Evolutionary conservation across 2,888 invertebrate species (phyloP).

Genomic region (Drosophila barbarae): DNA sequence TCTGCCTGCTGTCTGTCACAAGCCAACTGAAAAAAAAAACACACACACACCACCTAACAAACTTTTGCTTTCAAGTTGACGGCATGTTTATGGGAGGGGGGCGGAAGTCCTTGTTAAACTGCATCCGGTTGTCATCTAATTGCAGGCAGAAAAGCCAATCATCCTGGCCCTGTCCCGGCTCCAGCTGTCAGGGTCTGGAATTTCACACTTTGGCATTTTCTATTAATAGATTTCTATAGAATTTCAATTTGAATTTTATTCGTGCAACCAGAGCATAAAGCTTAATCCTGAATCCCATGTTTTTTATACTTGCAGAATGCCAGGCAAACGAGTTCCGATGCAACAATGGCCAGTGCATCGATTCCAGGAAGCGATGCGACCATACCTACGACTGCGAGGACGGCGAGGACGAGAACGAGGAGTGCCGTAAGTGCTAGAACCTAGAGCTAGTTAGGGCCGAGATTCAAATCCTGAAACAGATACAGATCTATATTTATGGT

Average conservation of each 20-base stretch:
- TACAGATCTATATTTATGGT: not conserved
- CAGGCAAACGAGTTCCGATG: conserved; percentile 82
- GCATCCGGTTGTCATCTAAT: conserved; percentile 69
- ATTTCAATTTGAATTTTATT: not conserved
- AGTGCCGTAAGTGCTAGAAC: conserved; percentile 77
- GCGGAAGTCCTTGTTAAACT: conserved; percentile 70
- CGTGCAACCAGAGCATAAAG: not conserved
- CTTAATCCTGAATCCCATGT: not conserved
- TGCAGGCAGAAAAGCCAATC: conserved; percentile 41
- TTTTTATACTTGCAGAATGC: conserved; percentile 80
- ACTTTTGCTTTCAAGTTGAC: conserved; percentile 70
- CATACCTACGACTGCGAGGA: conserved; percentile 82
- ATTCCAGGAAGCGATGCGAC: conserved; percentile 81
- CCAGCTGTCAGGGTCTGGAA: not conserved
- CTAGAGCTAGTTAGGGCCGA: not conserved
- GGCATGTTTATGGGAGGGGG: conserved; percentile 5
- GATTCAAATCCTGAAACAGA: not conserved
- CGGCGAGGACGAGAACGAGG: conserved; percentile 82
- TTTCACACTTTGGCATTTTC: not conserved
- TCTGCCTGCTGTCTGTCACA: conserved; percentile 28
- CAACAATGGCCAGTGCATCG: conserved; percentile 83
- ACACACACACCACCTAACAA: conserved; percentile 48
- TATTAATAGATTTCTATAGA: conserved; percentile 1
- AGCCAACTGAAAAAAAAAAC: not conserved
- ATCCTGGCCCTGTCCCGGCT: not conserved